Evolutionary conservation across 2,113 vertebrate species (phyloP).

Genomic region (Corvus cornix): DNA sequence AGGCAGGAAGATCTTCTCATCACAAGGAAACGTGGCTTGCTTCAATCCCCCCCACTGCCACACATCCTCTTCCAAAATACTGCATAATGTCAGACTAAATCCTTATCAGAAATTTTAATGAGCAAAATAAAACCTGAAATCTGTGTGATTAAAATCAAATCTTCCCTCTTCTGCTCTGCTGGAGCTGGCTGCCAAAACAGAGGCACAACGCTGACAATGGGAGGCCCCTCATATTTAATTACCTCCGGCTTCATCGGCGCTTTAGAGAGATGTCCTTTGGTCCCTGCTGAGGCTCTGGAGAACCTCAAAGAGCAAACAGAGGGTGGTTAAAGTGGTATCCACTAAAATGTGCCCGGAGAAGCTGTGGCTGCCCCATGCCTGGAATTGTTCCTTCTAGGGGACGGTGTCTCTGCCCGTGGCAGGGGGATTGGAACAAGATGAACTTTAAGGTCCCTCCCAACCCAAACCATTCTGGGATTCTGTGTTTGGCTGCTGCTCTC

Average conservation of each 20-base stretch:
- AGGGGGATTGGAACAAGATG: neutral
- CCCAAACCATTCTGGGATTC: neutral
- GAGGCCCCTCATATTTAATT: slow-evolving; percentile 75
- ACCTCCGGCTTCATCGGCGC: slow-evolving; percentile 53
- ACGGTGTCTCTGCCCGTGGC: neutral
- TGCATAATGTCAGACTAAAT: slow-evolving; percentile 77
- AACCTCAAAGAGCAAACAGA: slow-evolving; percentile 42
- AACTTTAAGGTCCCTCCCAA: neutral
- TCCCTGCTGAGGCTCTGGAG: slow-evolving; percentile 44
- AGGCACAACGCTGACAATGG: slow-evolving; percentile 47
- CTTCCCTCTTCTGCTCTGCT: slow-evolving; percentile 75
- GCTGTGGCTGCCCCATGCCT: neutral
- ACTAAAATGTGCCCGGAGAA: neutral
- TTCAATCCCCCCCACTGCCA: neutral
- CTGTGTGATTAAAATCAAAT: slow-evolving; percentile 82
- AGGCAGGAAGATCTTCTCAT: slow-evolving; percentile 35
- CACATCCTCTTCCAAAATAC: slow-evolving; percentile 63
- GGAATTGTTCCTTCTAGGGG: neutral
- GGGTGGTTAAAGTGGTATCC: slow-evolving; percentile 6
- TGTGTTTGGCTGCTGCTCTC: neutral
- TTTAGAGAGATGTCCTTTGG: slow-evolving; percentile 29
- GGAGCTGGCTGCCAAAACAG: slow-evolving; percentile 61
- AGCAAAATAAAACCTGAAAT: slow-evolving; percentile 81
- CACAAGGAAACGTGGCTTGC: neutral
- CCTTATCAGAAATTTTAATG: slow-evolving; percentile 81